phyloP scores from a whole-genome alignment of 53 echinoderm and acorn worm species.

The Patiria pectinifera region DNA sequence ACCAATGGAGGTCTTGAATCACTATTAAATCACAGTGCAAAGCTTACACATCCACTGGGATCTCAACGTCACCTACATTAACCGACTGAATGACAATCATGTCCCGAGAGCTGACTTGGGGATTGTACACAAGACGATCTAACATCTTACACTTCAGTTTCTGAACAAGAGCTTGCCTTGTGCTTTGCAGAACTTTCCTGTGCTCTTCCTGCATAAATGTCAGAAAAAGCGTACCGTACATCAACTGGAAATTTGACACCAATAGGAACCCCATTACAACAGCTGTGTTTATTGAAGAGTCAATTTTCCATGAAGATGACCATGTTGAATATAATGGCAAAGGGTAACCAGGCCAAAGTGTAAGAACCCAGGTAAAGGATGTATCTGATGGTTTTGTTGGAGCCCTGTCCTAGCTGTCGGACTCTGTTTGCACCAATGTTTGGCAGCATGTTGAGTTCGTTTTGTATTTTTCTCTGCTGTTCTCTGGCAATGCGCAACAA shows the following conservation, averaged over 20 bases:
- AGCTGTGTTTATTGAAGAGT: not conserved
- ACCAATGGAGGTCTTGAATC: no score
- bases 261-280: not conserved
- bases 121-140: not conserved
- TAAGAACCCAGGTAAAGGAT: not conserved
- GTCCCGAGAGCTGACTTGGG: no score
- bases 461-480: not conserved
- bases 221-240: slow-evolving; percentile 18
- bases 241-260: not conserved
- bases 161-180: slow-evolving; percentile 4
- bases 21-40: no score
- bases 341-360: not conserved
- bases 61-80: no score
- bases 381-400: slow-evolving; percentile 8
- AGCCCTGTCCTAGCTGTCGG: not conserved
- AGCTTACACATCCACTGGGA: no score
- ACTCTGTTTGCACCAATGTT: not conserved
- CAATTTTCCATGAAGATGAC: not conserved
- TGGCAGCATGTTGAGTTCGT: not conserved
- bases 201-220: slow-evolving; percentile 32
- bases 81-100: no score
- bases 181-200: not conserved
- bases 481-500: slow-evolving; percentile 7
- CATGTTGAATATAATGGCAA: not conserved
- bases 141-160: not conserved